These are phyloP conservation scores for Leptinotarsa tumamoca DNA, from an alignment of 2,888 invertebrate genomes.

Conservation along the genomic window DNA sequence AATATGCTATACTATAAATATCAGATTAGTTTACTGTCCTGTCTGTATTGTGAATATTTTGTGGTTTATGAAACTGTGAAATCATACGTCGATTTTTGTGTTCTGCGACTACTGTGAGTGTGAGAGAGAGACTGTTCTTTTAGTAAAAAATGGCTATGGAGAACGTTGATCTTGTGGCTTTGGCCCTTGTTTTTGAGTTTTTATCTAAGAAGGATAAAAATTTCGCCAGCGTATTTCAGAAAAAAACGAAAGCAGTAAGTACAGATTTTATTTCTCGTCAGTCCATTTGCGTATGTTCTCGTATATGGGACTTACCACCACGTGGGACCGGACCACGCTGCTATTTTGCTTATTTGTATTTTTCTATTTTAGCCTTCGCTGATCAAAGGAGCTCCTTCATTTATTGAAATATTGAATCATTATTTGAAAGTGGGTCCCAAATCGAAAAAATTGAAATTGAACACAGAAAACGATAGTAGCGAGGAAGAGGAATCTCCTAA, in stretches of 20 bases:
- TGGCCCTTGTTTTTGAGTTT: slow-evolving; percentile 76
- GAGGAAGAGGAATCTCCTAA: slow-evolving; percentile 39
- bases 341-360: background rate
- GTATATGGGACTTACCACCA: slow-evolving; percentile 8
- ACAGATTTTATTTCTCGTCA: slow-evolving; percentile 70
- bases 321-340: slow-evolving; percentile 32
- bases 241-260: slow-evolving; percentile 75
- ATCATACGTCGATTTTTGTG: no score
- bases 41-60: no score
- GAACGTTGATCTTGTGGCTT: slow-evolving; percentile 63
- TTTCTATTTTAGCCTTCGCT: slow-evolving; percentile 69
- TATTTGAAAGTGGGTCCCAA: slow-evolving; percentile 69
- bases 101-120: background rate
- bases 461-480: slow-evolving; percentile 39
- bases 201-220: slow-evolving; percentile 74
- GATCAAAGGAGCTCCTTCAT: slow-evolving; percentile 74
- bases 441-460: slow-evolving; percentile 63
- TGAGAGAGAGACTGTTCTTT: slow-evolving; percentile 4
- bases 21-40: no score
- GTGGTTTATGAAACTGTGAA: no score
- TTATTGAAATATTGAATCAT: slow-evolving; percentile 73
- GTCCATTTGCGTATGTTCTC: background rate
- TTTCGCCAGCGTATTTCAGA: slow-evolving; percentile 76
- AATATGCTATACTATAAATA: no score
- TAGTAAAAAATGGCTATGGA: slow-evolving; percentile 61